Evolutionary conservation across 1,140 invertebrate species (phyloP).

Genomic region (Trachymyrmex septentrionalis): DNA sequence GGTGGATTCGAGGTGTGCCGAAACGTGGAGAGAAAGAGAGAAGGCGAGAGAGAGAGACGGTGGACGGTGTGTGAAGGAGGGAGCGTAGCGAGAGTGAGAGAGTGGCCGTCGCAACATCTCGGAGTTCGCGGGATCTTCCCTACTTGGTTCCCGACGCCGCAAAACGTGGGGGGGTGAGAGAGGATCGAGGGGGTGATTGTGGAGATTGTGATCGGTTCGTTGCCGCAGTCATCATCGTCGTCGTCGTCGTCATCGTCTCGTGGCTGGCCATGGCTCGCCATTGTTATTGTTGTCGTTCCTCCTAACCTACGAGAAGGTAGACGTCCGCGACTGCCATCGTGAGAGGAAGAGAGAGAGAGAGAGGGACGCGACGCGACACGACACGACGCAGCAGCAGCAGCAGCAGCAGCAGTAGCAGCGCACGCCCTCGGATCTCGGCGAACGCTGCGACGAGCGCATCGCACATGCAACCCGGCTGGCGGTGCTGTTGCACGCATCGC

Average conservation of each 20-base stretch:
- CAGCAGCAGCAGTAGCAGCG: no score
- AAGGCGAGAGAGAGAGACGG: background rate
- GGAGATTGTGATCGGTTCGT: background rate
- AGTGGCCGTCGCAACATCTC: slow-evolving; percentile 61
- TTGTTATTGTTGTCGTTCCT: slow-evolving; percentile 54
- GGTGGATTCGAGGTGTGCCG: slow-evolving; percentile 65
- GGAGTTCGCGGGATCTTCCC: slow-evolving; percentile 43
- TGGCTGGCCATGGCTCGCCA: background rate
- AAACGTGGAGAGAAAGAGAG: slow-evolving; percentile 10
- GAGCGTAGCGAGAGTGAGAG: slow-evolving; percentile 51
- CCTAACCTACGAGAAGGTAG: slow-evolving; percentile 59
- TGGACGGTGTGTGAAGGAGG: slow-evolving; percentile 14
- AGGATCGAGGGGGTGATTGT: background rate
- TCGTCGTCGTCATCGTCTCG: background rate
- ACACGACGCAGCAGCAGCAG: background rate
- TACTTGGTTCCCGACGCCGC: slow-evolving; percentile 16
- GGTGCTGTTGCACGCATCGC: slow-evolving; percentile 58
- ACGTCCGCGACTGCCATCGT: slow-evolving; percentile 24
- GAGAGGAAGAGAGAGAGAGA: background rate
- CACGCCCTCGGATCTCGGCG: slow-evolving; percentile 31
- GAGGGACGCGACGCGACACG: background rate
- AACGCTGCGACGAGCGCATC: slow-evolving; percentile 68
- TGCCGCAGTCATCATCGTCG: background rate
- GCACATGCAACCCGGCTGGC: slow-evolving; percentile 75
- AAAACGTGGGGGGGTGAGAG: background rate